A percentile compares a stretch with the other conserved stretches of the same genome.
Conservation (phyloP, 2,797 vertebrate species). For the Neosilurus mollespiculum region DNA sequence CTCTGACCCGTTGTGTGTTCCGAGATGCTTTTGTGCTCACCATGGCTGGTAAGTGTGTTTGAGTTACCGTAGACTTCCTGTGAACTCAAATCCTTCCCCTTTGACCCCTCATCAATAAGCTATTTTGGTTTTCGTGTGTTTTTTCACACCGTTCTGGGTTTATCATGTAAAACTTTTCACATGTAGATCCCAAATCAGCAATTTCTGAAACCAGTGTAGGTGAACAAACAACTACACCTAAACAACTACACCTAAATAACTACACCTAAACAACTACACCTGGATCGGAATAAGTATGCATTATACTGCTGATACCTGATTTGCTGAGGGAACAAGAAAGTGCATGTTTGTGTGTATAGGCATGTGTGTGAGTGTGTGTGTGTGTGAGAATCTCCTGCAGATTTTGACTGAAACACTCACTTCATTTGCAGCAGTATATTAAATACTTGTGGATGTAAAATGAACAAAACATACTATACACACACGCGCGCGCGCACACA, state of each 20-base stretch:
- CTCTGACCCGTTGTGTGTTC: background rate
- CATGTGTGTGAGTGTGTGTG: no score
- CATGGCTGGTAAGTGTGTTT: background rate
- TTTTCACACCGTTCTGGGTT: background rate
- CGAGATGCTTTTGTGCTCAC: background rate
- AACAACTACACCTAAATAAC: background rate
- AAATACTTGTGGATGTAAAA: no score
- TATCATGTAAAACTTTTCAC: background rate
- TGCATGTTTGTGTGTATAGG: background rate
- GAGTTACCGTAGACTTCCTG: background rate
- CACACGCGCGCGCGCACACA: no score
- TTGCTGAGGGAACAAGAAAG: background rate
- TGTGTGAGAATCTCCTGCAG: no score
- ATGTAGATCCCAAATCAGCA: background rate
- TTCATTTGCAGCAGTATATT: no score
- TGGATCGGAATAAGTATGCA: background rate
- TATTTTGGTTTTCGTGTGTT: background rate
- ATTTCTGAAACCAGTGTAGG: background rate
- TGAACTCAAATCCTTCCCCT: background rate
- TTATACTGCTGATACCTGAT: background rate
- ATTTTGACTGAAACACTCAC: no score
- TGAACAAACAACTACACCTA: background rate
- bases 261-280: background rate
- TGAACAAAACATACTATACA: no score
- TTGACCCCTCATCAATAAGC: background rate